Percentiles rank a stretch among this genome's conserved stretches.
phyloP scores from a whole-genome alignment of 2,888 invertebrate genomes.

The Urechis unicinctus region DNA sequence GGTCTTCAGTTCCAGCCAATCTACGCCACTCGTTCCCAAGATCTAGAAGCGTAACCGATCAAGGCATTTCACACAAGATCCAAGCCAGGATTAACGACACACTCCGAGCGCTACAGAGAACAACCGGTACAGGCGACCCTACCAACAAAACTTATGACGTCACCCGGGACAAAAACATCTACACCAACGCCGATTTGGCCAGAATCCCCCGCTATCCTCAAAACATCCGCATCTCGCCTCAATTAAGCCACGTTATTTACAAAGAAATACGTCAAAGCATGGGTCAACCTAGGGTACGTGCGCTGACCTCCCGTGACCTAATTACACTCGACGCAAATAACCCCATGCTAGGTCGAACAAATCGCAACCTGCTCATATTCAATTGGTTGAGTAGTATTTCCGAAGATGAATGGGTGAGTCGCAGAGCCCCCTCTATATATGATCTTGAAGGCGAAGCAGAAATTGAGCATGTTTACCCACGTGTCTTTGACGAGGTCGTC shows the following conservation, averaged over 20 bases:
- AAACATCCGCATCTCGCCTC: conserved; percentile 35
- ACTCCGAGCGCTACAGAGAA: conserved; percentile 25
- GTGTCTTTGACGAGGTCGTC: neutral
- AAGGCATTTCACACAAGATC: too few species aligned
- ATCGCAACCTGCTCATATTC: conserved; percentile 88
- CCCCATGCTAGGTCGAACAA: conserved; percentile 25
- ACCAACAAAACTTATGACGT: conserved; percentile 10
- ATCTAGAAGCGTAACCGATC: too few species aligned
- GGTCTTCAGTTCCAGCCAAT: too few species aligned
- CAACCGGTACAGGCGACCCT: conserved; percentile 31
- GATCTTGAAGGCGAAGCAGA: neutral
- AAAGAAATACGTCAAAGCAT: conserved; percentile 36
- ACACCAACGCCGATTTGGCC: conserved; percentile 30
- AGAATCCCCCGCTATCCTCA: conserved; percentile 32
- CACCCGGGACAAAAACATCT: conserved; percentile 13
- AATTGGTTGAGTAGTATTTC: conserved; percentile 87
- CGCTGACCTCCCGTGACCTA: conserved; percentile 28
- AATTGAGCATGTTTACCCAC: neutral
- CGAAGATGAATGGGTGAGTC: conserved; percentile 53
- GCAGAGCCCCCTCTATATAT: neutral
- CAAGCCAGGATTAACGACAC: conserved; percentile 10
- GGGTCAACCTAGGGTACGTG: conserved; percentile 38
- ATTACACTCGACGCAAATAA: conserved; percentile 30
- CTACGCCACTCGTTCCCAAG: too few species aligned
- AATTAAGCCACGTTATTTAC: conserved; percentile 32